Evolutionary conservation across 2,888 invertebrate genomes (phyloP), one percentile per base, ranked within the genome.

Genomic region (Lochmaea crataegi): DNA sequence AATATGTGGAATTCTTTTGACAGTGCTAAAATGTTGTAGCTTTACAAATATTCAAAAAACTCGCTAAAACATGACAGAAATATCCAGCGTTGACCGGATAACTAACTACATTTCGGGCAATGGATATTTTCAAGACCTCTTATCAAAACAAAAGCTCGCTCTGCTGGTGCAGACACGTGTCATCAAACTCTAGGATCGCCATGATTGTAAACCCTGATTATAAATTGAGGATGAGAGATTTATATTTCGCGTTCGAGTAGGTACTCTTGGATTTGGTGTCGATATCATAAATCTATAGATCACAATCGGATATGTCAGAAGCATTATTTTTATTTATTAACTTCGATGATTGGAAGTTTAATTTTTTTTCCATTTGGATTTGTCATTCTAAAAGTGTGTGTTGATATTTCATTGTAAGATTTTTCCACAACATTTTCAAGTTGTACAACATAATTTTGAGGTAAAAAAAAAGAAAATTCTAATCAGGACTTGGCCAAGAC

Each of bases 91-190:
- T 18, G 11, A 53, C 18, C 18, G 18, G 11, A 7, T 22, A 51
- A 51, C 51, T 51, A 51, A n/a, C 16, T 18, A 53, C 53, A 16
- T 16, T 53, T 53, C 53, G 45, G 53, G 53, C 32, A 65, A 57
- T 65, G 65, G 72, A 72, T 68, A 72, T 72, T 65, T 65, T 72
- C 72, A 56, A 75, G 72, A 60, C 60, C 60, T 72, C 72, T 75
- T 48, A 38, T 63, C 22, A 12, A 45, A 57, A 56, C 69, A 70
- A 70, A 70, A 64, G 68, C 60, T 32, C 22, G 58, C 16, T 42
- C 66, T 11, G 42, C 63, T 73, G 73, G 26, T 45, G 41, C 7
- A 48, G 71, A 72, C 71, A 72, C 61, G 18, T 71, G 66, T 72
- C 71, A 72, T 61, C 66, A 42, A 61, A 51, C 41, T 14, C 60